phyloP scores from a whole-genome alignment of 2,113 vertebrate genomes.

The Mola mola region DNA sequence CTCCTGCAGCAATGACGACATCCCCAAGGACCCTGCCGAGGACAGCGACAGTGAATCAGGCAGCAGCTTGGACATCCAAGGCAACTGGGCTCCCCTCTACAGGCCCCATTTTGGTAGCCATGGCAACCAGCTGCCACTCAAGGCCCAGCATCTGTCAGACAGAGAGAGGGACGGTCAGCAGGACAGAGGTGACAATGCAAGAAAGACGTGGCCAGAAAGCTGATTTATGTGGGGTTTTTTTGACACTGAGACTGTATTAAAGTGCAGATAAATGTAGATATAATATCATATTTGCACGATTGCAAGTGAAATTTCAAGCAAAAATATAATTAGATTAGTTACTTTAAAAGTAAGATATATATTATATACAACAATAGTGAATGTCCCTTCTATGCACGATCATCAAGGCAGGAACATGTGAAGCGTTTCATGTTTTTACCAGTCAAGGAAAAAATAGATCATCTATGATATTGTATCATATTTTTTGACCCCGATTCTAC shows the following conservation, averaged over 20 bases:
- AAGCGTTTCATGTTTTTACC: no score
- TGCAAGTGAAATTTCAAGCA: no score
- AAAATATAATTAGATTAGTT: no score
- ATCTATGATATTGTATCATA: no score
- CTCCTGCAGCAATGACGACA: conserved; percentile 53
- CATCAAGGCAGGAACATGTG: no score
- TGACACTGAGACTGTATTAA: background rate
- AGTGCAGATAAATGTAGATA: background rate
- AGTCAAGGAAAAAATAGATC: no score
- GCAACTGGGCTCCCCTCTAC: conserved; percentile 53
- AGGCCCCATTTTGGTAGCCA: conserved; percentile 57
- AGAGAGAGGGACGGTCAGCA: conserved; percentile 29
- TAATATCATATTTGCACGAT: no score
- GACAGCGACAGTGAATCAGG: conserved; percentile 71
- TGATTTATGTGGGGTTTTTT: background rate
- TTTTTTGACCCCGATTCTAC: no score
- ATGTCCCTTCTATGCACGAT: no score
- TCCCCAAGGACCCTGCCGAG: conserved; percentile 59
- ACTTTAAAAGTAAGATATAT: no score
- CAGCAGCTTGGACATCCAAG: conserved; percentile 50
- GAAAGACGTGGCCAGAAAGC: conserved; percentile 2
- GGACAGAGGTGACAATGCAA: conserved; percentile 66
- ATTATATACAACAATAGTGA: no score
- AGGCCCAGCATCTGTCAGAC: conserved; percentile 47
- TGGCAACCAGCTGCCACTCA: conserved; percentile 55